These are phyloP conservation scores for Hippopotamyrus pictus DNA, from an alignment of 2,797 vertebrate species.

Conservation along the genomic window DNA sequence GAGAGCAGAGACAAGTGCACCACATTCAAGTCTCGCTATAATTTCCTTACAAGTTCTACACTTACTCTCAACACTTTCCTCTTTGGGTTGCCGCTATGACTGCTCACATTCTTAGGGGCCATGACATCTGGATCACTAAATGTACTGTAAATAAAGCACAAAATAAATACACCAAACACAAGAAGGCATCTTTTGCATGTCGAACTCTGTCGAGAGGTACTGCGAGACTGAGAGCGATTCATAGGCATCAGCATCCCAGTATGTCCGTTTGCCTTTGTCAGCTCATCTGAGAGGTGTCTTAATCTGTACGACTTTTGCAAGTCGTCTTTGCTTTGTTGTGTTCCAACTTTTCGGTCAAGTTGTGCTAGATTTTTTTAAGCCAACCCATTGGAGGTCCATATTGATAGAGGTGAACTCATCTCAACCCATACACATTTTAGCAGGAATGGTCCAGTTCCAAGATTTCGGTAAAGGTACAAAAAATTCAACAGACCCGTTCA, in stretches of 20 bases:
- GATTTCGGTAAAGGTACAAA: neutral
- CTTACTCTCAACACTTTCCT: neutral
- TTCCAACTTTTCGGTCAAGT: too few species aligned
- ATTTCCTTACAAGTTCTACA: neutral
- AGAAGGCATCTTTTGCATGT: neutral
- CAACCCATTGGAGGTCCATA: neutral
- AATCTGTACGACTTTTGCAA: neutral
- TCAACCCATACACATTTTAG: neutral
- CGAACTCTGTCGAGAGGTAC: neutral
- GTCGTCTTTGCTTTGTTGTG: neutral
- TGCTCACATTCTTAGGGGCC: neutral
- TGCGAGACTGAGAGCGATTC: neutral
- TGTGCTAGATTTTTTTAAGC: too few species aligned
- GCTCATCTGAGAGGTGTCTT: neutral
- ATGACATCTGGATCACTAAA: neutral
- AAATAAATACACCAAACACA: neutral
- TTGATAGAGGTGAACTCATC: neutral
- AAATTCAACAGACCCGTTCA: neutral
- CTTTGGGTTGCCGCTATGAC: neutral
- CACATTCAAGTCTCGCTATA: neutral
- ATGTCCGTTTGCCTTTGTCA: neutral
- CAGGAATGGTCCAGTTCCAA: neutral
- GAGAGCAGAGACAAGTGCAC: neutral
- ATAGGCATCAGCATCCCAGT: neutral
- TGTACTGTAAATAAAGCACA: neutral